A percentile compares a stretch with the other conserved stretches of the same genome.
Conservation (phyloP, 2,888 invertebrate genomes). For the Dicycla oo region DNA sequence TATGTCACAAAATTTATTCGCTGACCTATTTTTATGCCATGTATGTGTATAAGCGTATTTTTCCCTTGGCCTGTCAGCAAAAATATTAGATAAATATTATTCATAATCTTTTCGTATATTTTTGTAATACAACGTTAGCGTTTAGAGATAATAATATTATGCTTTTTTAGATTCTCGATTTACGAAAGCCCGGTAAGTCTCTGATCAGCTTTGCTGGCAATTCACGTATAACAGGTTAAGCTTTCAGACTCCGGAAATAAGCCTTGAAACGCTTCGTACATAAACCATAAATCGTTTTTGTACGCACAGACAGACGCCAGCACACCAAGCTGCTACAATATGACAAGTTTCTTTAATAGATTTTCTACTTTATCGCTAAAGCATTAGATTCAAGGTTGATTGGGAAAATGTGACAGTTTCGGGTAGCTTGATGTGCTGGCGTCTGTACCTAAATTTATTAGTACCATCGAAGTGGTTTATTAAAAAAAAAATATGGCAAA, state of each 20-base stretch:
- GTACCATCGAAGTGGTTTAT: no score
- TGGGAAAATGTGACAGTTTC: no score
- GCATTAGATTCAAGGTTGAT: no score
- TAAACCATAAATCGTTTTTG: neutral
- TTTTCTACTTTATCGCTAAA: no score
- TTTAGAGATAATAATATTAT: neutral
- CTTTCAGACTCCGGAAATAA: neutral
- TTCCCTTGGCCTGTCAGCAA: conserved; percentile 22
- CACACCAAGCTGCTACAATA: no score
- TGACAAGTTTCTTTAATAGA: no score
- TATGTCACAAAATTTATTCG: conserved; percentile 66
- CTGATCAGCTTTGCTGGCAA: neutral
- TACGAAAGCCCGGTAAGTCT: neutral
- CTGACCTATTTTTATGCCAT: conserved; percentile 59
- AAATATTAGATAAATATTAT: conserved; percentile 23
- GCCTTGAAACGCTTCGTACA: neutral
- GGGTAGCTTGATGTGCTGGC: no score
- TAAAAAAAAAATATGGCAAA: no score
- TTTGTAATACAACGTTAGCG: neutral
- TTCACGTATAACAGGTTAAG: neutral
- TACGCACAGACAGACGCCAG: no score
- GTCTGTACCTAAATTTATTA: no score
- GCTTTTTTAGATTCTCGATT: neutral
- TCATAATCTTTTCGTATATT: neutral
- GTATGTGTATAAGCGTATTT: conserved; percentile 42